Conservation (phyloP, 2,888 invertebrate species). For the Rhagonycha fulva region DNA sequence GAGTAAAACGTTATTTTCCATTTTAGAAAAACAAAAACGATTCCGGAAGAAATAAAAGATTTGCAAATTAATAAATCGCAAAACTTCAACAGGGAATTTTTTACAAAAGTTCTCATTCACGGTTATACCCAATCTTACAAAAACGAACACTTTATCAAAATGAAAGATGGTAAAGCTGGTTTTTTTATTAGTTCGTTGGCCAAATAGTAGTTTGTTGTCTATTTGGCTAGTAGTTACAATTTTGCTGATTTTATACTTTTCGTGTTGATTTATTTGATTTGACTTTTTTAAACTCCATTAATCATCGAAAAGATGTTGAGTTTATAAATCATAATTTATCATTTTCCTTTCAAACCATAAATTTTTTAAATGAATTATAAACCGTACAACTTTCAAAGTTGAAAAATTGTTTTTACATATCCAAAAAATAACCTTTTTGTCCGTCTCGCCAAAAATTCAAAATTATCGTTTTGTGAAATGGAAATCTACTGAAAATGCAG, state of each 20-base stretch:
- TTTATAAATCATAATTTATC: not conserved
- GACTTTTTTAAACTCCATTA: constrained; percentile 7
- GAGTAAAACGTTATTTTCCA: not conserved
- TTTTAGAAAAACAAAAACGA: constrained; percentile 14
- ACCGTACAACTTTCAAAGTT: not conserved
- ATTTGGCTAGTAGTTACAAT: constrained; percentile 5
- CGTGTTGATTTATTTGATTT: constrained; percentile 8
- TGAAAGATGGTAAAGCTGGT: constrained; percentile 26
- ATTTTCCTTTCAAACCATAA: not conserved
- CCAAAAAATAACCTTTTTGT: too few relatives aligned
- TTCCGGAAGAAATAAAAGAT: constrained; percentile 15
- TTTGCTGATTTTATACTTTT: constrained; percentile 2
- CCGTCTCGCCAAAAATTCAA: not conserved
- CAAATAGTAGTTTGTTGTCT: constrained; percentile 4
- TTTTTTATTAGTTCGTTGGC: constrained; percentile 13
- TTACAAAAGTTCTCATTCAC: constrained; percentile 26
- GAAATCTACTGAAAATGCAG: too few relatives aligned
- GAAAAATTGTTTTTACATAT: not conserved
- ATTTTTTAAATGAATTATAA: not conserved
- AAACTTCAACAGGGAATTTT: constrained; percentile 13
- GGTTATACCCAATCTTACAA: constrained; percentile 27
- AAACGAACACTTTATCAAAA: constrained; percentile 18
- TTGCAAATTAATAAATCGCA: constrained; percentile 8
- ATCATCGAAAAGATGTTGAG: not conserved
- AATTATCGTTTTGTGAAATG: too few relatives aligned